Conservation (phyloP, 2,888 invertebrate genomes). For the Teleiodes luculella region DNA sequence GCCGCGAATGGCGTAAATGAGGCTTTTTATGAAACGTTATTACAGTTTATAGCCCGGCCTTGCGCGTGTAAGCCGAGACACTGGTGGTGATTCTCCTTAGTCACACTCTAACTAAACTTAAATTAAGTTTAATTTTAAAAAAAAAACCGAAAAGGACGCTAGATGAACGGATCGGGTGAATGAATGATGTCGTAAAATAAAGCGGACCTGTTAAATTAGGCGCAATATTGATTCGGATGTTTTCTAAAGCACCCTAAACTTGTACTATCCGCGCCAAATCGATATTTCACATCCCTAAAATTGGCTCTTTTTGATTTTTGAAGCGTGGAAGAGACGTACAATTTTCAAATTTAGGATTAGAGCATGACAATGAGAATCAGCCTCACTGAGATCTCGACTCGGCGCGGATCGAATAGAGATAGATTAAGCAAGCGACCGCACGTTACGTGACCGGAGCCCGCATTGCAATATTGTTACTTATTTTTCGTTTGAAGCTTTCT, state of each 20-base stretch:
- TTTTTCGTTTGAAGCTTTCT: conserved; percentile 22
- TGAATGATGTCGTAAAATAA: too few relatives aligned
- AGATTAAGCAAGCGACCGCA: conserved; percentile 44
- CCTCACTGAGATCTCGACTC: conserved; percentile 15
- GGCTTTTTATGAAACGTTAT: conserved; percentile 31
- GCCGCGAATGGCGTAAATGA: conserved; percentile 31
- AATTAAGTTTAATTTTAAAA: too few relatives aligned
- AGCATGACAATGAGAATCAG: background rate
- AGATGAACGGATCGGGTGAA: too few relatives aligned
- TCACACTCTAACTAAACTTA: too few relatives aligned
- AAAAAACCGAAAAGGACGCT: too few relatives aligned
- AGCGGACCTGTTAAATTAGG: too few relatives aligned
- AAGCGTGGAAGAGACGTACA: background rate
- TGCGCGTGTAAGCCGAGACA: conserved; percentile 19
- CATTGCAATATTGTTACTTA: conserved; percentile 30
- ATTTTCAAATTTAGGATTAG: background rate
- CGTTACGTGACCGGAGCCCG: conserved; percentile 40
- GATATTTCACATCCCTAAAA: too few relatives aligned
- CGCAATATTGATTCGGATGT: too few relatives aligned
- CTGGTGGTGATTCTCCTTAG: background rate
- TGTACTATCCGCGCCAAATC: too few relatives aligned
- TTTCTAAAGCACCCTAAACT: too few relatives aligned
- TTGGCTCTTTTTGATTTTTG: too few relatives aligned
- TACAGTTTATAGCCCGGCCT: conserved; percentile 23
- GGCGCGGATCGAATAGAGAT: conserved; percentile 33